A percentile compares a stretch with the other conserved stretches of the same genome.
Conservation (phyloP, 2,888 invertebrate genomes). For the Cryptosula pallasiana region DNA sequence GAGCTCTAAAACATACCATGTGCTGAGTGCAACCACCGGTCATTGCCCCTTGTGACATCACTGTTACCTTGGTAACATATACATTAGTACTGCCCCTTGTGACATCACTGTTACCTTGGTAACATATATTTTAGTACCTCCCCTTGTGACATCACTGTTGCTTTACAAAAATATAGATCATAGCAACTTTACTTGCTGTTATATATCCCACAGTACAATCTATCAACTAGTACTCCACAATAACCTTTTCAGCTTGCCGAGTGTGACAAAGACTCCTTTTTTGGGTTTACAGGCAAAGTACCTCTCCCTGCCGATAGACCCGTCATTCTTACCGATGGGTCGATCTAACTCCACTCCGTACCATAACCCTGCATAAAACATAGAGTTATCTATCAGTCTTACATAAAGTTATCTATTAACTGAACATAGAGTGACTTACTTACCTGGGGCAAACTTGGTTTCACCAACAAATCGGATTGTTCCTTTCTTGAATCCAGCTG, state of each 20-base stretch:
- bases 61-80: too few relatives aligned
- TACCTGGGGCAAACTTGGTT: conserved; percentile 55
- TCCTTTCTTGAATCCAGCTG: conserved; percentile 54
- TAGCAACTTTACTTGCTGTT: too few relatives aligned
- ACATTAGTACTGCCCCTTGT: too few relatives aligned
- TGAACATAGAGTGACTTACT: conserved; percentile 3
- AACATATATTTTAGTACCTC: too few relatives aligned
- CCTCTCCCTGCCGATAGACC: conserved; percentile 45
- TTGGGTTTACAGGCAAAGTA: conserved; percentile 50
- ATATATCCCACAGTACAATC: too few relatives aligned
- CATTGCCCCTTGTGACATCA: too few relatives aligned
- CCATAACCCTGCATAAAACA: conserved; percentile 48
- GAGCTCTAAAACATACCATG: neutral
- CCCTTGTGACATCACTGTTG: too few relatives aligned
- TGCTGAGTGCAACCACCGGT: too few relatives aligned
- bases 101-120: too few relatives aligned
- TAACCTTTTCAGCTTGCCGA: conserved; percentile 51
- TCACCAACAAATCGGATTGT: conserved; percentile 53
- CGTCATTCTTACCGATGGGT: conserved; percentile 53
- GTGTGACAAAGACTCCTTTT: conserved; percentile 52
- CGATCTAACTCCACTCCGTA: conserved; percentile 53
- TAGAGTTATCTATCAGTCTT: neutral
- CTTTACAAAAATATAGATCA: too few relatives aligned
- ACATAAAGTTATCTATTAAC: neutral
- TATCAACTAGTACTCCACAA: too few relatives aligned